Conservation (phyloP, 1,140 invertebrate genomes). For the Glomeris maerens region DNA sequence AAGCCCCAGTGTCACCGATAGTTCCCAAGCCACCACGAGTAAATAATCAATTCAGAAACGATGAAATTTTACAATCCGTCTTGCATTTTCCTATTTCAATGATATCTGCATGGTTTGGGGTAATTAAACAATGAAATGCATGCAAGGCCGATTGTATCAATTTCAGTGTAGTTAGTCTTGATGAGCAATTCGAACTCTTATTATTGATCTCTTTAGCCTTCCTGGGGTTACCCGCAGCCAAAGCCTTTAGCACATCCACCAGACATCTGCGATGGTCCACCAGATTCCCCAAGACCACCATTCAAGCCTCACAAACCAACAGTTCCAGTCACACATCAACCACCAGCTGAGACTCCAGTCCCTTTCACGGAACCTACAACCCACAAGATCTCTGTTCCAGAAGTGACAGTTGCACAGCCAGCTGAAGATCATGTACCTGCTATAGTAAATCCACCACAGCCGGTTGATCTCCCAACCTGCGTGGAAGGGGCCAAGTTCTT, state of each 20-base stretch:
- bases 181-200: too few species aligned
- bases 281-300: too few species aligned
- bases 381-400: too few species aligned
- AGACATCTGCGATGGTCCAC: too few species aligned
- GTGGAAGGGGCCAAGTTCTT: constrained; percentile 5
- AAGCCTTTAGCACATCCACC: too few species aligned
- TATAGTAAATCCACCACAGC: background rate
- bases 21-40: constrained; percentile 1
- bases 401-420: background rate
- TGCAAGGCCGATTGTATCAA: constrained; percentile 4
- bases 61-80: too few species aligned
- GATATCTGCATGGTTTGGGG: background rate
- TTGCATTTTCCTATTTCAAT: background rate
- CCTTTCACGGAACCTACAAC: constrained; percentile 10
- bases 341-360: constrained; percentile 10
- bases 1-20: constrained; percentile 45
- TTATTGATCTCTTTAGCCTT: too few species aligned
- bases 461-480: constrained; percentile 3
- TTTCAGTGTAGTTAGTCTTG: background rate
- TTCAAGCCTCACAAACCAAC: too few species aligned
- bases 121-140: constrained; percentile 1
- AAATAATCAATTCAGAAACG: background rate
- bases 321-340: constrained; percentile 3
- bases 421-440: background rate
- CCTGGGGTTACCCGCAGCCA: too few species aligned